These are phyloP conservation scores for Bradypodion ventrale DNA, from an alignment of 2,797 vertebrate genomes.

Conservation along the genomic window DNA sequence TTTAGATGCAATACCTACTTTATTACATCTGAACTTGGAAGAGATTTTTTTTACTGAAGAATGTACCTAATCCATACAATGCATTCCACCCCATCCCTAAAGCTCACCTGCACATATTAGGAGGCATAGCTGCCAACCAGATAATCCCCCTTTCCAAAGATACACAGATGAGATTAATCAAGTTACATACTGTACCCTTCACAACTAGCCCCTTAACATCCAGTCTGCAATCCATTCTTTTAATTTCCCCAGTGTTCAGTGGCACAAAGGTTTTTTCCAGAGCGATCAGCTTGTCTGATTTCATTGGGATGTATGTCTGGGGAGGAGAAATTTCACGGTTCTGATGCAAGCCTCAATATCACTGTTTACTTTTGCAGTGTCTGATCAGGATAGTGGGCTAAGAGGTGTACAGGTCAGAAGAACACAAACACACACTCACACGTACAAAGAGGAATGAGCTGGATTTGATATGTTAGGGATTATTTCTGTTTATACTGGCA, in stretches of 20 bases:
- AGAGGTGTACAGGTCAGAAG: conserved; percentile 3
- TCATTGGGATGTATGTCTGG: conserved; percentile 39
- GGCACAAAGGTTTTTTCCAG: conserved; percentile 50
- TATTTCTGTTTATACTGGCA: no score
- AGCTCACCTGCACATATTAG: conserved; percentile 40
- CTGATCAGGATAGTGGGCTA: conserved; percentile 28
- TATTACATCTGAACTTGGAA: conserved; percentile 43
- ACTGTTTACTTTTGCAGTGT: conserved; percentile 41
- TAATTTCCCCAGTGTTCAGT: conserved; percentile 66
- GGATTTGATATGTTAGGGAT: background rate
- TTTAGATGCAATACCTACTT: conserved; percentile 44
- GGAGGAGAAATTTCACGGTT: conserved; percentile 48
- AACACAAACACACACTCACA: no score
- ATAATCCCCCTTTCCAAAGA: conserved; percentile 49
- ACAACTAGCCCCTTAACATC: conserved; percentile 38
- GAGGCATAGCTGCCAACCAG: conserved; percentile 26
- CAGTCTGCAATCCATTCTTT: conserved; percentile 50
- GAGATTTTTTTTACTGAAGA: conserved; percentile 43
- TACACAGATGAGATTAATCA: conserved; percentile 47
- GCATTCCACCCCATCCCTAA: conserved; percentile 36
- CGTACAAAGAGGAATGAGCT: conserved; percentile 3
- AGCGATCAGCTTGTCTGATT: conserved; percentile 59
- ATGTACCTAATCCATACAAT: no score
- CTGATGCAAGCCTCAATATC: conserved; percentile 44
- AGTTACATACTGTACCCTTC: conserved; percentile 39